These are phyloP conservation scores for Hyphantria cunea DNA, from an alignment of 1,140 invertebrate species.

Conservation along the genomic window DNA sequence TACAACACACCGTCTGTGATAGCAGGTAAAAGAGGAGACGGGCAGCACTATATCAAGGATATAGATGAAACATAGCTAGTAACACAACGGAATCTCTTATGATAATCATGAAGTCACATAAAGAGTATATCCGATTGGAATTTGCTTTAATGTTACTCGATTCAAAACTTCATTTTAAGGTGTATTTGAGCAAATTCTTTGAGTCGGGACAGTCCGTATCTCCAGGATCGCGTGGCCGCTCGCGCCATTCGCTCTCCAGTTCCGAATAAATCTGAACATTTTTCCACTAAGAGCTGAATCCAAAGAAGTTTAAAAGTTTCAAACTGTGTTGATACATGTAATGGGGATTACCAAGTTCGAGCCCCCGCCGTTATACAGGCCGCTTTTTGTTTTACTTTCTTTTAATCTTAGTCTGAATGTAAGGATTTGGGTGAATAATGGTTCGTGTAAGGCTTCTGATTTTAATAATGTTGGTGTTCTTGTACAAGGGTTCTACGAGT, in stretches of 20 bases:
- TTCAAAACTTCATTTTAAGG: too few species aligned
- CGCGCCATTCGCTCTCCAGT: constrained; percentile 1
- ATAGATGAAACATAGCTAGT: too few species aligned
- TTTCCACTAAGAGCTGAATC: constrained; percentile 32
- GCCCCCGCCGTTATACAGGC: not conserved
- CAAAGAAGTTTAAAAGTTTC: constrained; percentile 37
- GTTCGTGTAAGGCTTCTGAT: not conserved
- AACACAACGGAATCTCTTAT: too few species aligned
- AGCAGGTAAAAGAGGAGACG: too few species aligned
- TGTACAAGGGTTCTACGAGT: too few species aligned
- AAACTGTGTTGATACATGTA: constrained; percentile 44
- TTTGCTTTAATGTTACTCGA: too few species aligned
- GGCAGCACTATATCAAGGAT: too few species aligned
- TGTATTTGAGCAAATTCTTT: too few species aligned
- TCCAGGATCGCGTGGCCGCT: not conserved
- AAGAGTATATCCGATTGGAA: too few species aligned
- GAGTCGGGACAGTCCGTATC: constrained; percentile 3
- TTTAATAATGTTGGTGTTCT: constrained; percentile 1
- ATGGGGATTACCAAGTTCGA: constrained; percentile 34
- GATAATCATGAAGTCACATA: too few species aligned
- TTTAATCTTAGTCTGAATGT: constrained; percentile 17
- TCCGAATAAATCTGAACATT: constrained; percentile 37
- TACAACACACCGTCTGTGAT: too few species aligned
- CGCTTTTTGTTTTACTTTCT: constrained; percentile 24
- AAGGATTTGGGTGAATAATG: constrained; percentile 1